Base-by-base conservation (phyloP, 2,797 vertebrate genomes). In the Knipowitschia caucasica region DNA sequence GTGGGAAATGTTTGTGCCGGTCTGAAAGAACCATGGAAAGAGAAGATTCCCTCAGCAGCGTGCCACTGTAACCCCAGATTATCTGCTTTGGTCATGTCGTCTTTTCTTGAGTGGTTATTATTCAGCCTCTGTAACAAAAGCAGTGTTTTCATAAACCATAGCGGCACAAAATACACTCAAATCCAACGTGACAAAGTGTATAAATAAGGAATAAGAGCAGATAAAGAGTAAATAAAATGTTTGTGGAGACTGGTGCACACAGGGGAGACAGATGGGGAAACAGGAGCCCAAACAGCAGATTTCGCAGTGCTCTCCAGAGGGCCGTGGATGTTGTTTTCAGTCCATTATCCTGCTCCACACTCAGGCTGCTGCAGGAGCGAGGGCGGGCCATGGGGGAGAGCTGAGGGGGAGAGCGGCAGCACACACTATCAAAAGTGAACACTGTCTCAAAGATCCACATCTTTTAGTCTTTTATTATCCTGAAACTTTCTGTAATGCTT, bases 201-300 rank as follows among this genome's bases (percentile, higher is more conserved):
- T 24, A 14, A 24, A 24, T 43, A 43, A 43, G 25, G 23, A 14
- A 25, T 43, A 43, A 43, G 40, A 43, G 40, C 40, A 43, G 40
- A 43, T 43, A 25, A 43, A 43, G 40, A 7, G 40, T 43, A 43
- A 43, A 43, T 43, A 43, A 43, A 43, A n/a, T 43, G 40, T 43
- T 43, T 43, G n/a, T 43, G 40, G 23, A 43, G 40, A 10, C 36
- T 3, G 40, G 12, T 25, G 40, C 40, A 24, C 40, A 43, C 40
- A 24, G 40, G 40, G 40, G 40, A 43, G 40, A 43, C 40, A 43
- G 40, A 43, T 43, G 40, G 40, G 17, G n/a, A 43, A 43, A 40
- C 38, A 42, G 11, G 18, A 4, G 35, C 35, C 17, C 35, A 38
- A 38, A 39, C 18, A 21, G 18, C 36, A 43, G 12, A 43, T 14